A percentile compares a stretch with the other conserved stretches of the same genome.
These are phyloP conservation scores for Polydrusus cervinus DNA, from an alignment of 2,888 invertebrate genomes.

Conservation along the genomic window DNA sequence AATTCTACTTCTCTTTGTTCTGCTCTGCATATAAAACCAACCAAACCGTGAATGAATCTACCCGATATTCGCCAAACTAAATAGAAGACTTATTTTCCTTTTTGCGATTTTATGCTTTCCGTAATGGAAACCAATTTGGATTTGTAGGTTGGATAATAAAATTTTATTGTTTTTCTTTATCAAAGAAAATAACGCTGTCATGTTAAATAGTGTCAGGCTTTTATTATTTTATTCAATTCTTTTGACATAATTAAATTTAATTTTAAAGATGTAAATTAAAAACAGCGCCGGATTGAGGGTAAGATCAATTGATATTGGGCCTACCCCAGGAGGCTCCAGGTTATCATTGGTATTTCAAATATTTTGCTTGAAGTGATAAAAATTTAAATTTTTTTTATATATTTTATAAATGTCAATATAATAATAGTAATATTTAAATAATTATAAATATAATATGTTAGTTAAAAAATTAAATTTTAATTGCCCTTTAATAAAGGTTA, in stretches of 20 bases:
- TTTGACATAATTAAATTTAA: neutral
- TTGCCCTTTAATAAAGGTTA: too few species aligned
- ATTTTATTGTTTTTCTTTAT: slow-evolving; percentile 26
- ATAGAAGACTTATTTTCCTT: slow-evolving; percentile 37
- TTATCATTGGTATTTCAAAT: too few species aligned
- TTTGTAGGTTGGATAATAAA: slow-evolving; percentile 35
- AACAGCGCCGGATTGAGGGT: too few species aligned
- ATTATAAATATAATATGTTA: too few species aligned
- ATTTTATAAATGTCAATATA: too few species aligned
- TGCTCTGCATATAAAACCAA: slow-evolving; percentile 43
- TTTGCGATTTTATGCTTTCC: slow-evolving; percentile 27
- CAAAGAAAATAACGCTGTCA: neutral
- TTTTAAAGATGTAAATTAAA: too few species aligned
- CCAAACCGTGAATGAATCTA: slow-evolving; percentile 49
- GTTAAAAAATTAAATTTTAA: too few species aligned
- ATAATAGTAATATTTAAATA: too few species aligned
- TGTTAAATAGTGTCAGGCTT: neutral
- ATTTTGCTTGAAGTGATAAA: too few species aligned
- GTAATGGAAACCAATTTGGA: slow-evolving; percentile 36
- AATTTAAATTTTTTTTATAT: too few species aligned
- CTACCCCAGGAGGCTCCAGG: too few species aligned
- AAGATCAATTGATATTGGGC: too few species aligned
- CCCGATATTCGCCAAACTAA: slow-evolving; percentile 42
- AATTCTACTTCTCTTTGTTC: slow-evolving; percentile 45
- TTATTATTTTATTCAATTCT: neutral